Evolutionary conservation across 2,888 invertebrate genomes (phyloP).

Genomic region (Drosophila histrio): DNA sequence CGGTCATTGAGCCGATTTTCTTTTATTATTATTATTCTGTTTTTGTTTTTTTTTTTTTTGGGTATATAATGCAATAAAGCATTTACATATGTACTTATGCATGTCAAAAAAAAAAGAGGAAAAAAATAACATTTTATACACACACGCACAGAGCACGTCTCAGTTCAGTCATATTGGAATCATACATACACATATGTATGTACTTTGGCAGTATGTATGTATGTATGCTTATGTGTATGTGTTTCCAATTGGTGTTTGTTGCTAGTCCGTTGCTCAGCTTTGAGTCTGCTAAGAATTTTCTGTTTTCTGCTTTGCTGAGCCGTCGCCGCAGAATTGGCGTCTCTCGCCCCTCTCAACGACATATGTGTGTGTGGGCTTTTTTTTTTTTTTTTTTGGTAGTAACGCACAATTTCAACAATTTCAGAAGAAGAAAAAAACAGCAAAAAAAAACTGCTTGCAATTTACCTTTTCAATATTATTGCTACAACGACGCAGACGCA

Average conservation of each 20-base stretch:
- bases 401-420: slow-evolving; percentile 63
- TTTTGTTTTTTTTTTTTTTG: not conserved
- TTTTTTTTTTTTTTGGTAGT: slow-evolving; percentile 34
- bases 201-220: slow-evolving; percentile 61
- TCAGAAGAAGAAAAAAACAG: slow-evolving; percentile 46
- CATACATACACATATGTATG: slow-evolving; percentile 37
- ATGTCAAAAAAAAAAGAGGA: slow-evolving; percentile 16
- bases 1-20: slow-evolving; percentile 48
- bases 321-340: slow-evolving; percentile 48
- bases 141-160: slow-evolving; percentile 50
- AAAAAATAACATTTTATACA: slow-evolving; percentile 42
- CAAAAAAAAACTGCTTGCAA: slow-evolving; percentile 57
- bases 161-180: slow-evolving; percentile 47
- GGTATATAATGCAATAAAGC: slow-evolving; percentile 22
- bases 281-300: slow-evolving; percentile 57
- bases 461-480: slow-evolving; percentile 70
- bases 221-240: slow-evolving; percentile 56
- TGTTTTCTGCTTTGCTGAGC: slow-evolving; percentile 51
- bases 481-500: slow-evolving; percentile 61
- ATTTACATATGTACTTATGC: slow-evolving; percentile 25
- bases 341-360: slow-evolving; percentile 42
- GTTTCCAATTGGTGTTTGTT: slow-evolving; percentile 61
- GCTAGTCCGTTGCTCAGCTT: slow-evolving; percentile 62
- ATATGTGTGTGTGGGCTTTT: slow-evolving; percentile 27
- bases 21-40: slow-evolving; percentile 20